Evolutionary conservation across 2,797 vertebrate genomes (phyloP).

Genomic region (Nannoperca obscura): DNA sequence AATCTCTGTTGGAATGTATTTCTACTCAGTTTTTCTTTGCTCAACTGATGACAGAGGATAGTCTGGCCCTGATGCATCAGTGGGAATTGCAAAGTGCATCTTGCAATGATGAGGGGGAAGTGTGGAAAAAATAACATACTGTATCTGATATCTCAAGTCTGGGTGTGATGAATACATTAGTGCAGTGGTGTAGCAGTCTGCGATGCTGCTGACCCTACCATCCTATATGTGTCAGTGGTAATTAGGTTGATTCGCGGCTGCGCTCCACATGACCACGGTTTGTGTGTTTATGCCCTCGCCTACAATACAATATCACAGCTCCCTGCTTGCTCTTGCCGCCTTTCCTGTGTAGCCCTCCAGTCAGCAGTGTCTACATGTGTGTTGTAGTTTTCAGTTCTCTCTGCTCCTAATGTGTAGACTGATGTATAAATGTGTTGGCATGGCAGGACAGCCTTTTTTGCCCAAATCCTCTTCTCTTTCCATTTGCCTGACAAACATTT

Average conservation of each 20-base stretch:
- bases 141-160: constrained; percentile 58
- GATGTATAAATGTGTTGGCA: constrained; percentile 50
- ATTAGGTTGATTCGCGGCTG: constrained; percentile 57
- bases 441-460: constrained; percentile 32
- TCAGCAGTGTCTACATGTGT: constrained; percentile 52
- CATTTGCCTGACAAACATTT: constrained; percentile 55
- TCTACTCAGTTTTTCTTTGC: constrained; percentile 43
- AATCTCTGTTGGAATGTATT: constrained; percentile 48
- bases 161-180: constrained; percentile 62
- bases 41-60: constrained; percentile 23
- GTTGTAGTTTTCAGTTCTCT: constrained; percentile 13
- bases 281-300: constrained; percentile 52
- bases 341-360: constrained; percentile 45
- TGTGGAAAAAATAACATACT: constrained; percentile 50
- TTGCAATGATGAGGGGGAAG: constrained; percentile 41
- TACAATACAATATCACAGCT: constrained; percentile 50
- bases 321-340: constrained; percentile 27
- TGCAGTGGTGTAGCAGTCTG: constrained; percentile 37
- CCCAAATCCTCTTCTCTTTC: constrained; percentile 40
- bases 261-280: constrained; percentile 36
- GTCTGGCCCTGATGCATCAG: constrained; percentile 37
- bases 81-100: constrained; percentile 37
- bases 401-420: constrained; percentile 44
- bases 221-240: constrained; percentile 62
- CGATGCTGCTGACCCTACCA: constrained; percentile 48